phyloP scores from a whole-genome alignment of 2,888 invertebrate species.

The Stratiomys singularior region DNA sequence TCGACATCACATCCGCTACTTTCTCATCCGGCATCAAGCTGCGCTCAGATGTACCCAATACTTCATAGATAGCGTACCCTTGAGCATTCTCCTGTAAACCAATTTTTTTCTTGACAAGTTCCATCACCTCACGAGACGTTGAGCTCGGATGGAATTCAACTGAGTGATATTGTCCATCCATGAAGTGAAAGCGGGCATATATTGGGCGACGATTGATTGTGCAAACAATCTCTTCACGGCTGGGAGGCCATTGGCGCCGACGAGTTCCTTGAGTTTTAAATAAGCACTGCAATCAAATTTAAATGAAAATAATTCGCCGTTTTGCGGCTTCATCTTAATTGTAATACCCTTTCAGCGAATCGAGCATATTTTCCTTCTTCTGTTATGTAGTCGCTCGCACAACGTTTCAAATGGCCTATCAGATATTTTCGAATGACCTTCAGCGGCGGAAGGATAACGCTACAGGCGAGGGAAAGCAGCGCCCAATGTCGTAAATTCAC shows the following conservation, averaged over 20 bases:
- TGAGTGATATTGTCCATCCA: conserved; percentile 95
- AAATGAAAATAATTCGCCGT: neutral
- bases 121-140: conserved; percentile 88
- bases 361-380: conserved; percentile 95
- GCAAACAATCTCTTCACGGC: conserved; percentile 90
- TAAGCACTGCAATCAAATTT: conserved; percentile 69
- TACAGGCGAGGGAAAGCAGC: conserved; percentile 80
- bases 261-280: conserved; percentile 78
- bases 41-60: conserved; percentile 86
- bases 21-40: conserved; percentile 87
- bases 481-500: conserved; percentile 94
- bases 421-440: conserved; percentile 87
- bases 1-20: conserved; percentile 92
- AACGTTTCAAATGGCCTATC: conserved; percentile 87
- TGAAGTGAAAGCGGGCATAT: conserved; percentile 89
- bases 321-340: neutral
- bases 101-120: conserved; percentile 88
- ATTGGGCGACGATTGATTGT: conserved; percentile 91
- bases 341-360: conserved; percentile 83
- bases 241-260: conserved; percentile 89
- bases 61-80: conserved; percentile 93
- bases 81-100: conserved; percentile 69
- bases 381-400: conserved; percentile 86
- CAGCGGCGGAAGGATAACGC: conserved; percentile 86
- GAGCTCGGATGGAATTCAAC: conserved; percentile 96